Conservation (phyloP, 2,113 vertebrate genomes). For the Tringa solitaria region DNA sequence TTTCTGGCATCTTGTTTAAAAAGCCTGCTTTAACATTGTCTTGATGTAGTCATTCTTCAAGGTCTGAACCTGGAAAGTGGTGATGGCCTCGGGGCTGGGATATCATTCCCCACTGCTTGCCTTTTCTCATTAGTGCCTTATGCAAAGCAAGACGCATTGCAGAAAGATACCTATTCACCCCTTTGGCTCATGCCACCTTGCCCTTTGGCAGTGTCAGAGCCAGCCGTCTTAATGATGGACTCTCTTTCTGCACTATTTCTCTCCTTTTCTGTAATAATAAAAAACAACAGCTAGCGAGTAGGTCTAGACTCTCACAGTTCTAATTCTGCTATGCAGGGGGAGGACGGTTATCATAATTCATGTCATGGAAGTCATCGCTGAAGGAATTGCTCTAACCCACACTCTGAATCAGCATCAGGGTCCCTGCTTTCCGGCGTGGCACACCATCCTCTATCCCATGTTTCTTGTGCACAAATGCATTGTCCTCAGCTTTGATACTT, state of each 20-base stretch:
- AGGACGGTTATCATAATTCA: not conserved
- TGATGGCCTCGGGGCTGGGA: not conserved
- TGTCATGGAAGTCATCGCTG: not conserved
- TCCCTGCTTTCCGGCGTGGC: not conserved
- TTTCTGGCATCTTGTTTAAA: not conserved
- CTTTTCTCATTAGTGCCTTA: not conserved
- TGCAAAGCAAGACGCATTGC: not conserved
- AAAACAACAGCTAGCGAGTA: not conserved
- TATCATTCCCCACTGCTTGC: not conserved
- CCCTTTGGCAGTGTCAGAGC: not conserved
- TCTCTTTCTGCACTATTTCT: not conserved
- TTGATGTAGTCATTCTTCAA: not conserved
- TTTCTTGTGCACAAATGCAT: not conserved
- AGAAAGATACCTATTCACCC: not conserved
- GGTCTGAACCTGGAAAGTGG: not conserved
- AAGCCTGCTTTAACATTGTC: not conserved
- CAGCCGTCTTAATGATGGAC: not conserved
- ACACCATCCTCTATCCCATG: not conserved
- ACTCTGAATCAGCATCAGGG: not conserved
- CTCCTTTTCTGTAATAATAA: not conserved
- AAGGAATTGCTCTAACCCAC: not conserved
- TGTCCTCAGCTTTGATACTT: conserved; percentile 28
- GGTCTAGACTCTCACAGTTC: not conserved
- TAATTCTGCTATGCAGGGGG: not conserved
- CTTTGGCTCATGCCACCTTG: not conserved